These are phyloP conservation scores for Chesias legatella DNA, from an alignment of 2,888 invertebrate species.

Conservation along the genomic window DNA sequence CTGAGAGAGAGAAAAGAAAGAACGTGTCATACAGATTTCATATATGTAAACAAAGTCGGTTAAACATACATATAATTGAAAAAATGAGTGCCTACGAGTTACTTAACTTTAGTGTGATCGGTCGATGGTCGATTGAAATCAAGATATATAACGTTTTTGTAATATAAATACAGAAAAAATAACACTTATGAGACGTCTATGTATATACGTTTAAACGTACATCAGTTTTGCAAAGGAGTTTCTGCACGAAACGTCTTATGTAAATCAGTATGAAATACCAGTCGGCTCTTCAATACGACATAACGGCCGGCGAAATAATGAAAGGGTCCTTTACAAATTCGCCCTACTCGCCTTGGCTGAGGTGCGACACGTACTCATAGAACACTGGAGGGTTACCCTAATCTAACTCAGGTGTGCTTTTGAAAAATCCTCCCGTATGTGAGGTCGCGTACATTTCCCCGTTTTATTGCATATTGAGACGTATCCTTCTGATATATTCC, in stretches of 20 bases:
- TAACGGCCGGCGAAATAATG: slow-evolving; percentile 49
- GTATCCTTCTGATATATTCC: slow-evolving; percentile 66
- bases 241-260: slow-evolving; percentile 11
- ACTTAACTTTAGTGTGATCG: too few species aligned
- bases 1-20: too few species aligned
- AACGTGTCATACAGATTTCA: too few species aligned
- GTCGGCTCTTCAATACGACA: slow-evolving; percentile 52
- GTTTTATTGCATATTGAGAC: slow-evolving; percentile 79
- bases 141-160: too few species aligned
- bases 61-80: too few species aligned
- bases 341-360: slow-evolving; percentile 45
- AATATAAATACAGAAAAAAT: too few species aligned
- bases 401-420: slow-evolving; percentile 75
- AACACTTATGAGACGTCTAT: too few species aligned
- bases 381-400: slow-evolving; percentile 64
- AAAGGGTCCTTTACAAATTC: slow-evolving; percentile 62
- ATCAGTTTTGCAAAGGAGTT: too few species aligned
- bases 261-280: slow-evolving; percentile 50
- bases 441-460: slow-evolving; percentile 67
- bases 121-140: too few species aligned
- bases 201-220: too few species aligned
- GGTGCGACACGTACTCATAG: slow-evolving; percentile 65
- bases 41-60: too few species aligned
- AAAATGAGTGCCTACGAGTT: too few species aligned
- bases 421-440: slow-evolving; percentile 65